These are phyloP conservation scores for Zelostemma sp. DNA, from an alignment of 1,140 invertebrate species.

Conservation along the genomic window DNA sequence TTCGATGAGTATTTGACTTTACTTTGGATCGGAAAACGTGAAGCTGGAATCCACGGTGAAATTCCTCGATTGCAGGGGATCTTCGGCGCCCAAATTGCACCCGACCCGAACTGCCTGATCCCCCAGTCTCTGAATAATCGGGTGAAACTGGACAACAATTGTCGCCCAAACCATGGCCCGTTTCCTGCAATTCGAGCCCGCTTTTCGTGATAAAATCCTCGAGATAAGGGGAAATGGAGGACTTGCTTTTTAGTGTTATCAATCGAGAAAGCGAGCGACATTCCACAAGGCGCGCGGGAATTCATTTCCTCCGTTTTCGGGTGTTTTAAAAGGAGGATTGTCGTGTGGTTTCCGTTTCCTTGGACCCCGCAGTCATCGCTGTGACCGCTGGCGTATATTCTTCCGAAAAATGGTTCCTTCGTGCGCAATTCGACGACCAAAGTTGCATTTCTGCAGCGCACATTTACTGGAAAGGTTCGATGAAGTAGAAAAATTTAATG, in stretches of 20 bases:
- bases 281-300: conserved; percentile 52
- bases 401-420: conserved; percentile 69
- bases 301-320: conserved; percentile 42
- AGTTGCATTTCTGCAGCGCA: conserved; percentile 66
- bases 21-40: conserved; percentile 63
- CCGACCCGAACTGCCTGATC: conserved; percentile 73
- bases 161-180: conserved; percentile 65
- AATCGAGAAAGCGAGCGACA: conserved; percentile 58
- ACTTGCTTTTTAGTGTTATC: conserved; percentile 55
- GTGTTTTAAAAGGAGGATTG: conserved; percentile 63
- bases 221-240: too few species aligned
- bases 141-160: conserved; percentile 74
- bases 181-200: conserved; percentile 45
- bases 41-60: conserved; percentile 63
- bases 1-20: too few species aligned
- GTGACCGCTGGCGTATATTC: conserved; percentile 67
- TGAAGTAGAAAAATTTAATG: too few species aligned
- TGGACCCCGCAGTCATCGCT: conserved; percentile 65
- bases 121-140: conserved; percentile 73
- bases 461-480: conserved; percentile 69
- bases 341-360: conserved; percentile 65
- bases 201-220: too few species aligned
- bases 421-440: conserved; percentile 70
- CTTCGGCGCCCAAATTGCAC: conserved; percentile 65
- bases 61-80: conserved; percentile 57